Evolutionary conservation across 2,797 vertebrate genomes (phyloP), one percentile per base, ranked within the genome.

Genomic region (Danio jaintianensis): DNA sequence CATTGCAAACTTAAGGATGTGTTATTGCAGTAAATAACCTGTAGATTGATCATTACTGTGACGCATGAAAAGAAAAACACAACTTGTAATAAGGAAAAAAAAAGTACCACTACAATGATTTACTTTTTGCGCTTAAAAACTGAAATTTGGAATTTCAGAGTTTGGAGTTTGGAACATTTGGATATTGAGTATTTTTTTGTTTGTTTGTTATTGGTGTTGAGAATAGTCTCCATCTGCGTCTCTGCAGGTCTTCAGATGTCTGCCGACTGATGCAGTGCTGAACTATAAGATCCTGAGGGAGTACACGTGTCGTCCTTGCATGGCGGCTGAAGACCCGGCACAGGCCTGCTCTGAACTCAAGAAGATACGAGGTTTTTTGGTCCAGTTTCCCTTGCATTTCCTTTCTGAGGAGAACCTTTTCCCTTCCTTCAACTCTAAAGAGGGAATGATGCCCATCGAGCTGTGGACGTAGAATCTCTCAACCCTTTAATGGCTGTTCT

Each of bases 391-490:
- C 10, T 86, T 89, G 61, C 72, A 81, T 55, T 86, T 89, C 75
- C 71, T 89, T 76, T 84, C 85, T 38, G 86, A 86, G 59, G 86
- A 88, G 63, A 88, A 89, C 73, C 85, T 89, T 64, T 88, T 86
- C 61, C 85, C 87, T 53, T 89, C 86, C 22, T 75, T 85, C n/a
- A 89, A 86, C 81, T 88, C 85, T 55, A 88, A 87, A 84, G 86
- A 88, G 29, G 86, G 82, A 13, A 85, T 87, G 29, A 85, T 87
- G 86, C 86, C 86, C 4, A 69, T 85, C 12, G 84, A 87, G 76
- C 82, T 87, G 45, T 88, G 87, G 87, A 88, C 86, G 8, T 87
- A 84, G 47, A 66, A 45, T 36, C 40, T 50, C 48, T 66, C 68
- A 48, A 85, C 75, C 64, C 64, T 50, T 5, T n/a, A 78, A 52